These are phyloP conservation scores for Tachypleus tridentatus DNA, from an alignment of 1,140 invertebrate species.

Conservation along the genomic window DNA sequence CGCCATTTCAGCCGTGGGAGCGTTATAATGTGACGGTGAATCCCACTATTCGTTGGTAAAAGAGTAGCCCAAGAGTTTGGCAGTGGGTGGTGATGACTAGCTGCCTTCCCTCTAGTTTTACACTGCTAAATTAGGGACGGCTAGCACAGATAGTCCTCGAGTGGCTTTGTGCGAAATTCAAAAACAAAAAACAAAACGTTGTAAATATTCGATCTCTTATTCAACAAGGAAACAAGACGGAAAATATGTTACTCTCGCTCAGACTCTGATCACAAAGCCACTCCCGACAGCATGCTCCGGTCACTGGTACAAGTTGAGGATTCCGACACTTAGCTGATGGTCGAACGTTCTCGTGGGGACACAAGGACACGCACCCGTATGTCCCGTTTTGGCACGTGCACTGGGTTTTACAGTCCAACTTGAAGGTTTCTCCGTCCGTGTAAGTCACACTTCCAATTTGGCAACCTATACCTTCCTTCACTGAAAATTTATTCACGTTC, in stretches of 20 bases:
- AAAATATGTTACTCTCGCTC: conserved; percentile 9
- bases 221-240: no score
- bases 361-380: conserved; percentile 56
- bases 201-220: no score
- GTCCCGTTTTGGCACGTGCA: conserved; percentile 54
- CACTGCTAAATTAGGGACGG: no score
- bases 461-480: conserved; percentile 34
- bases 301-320: conserved; percentile 47
- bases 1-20: no score
- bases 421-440: conserved; percentile 50
- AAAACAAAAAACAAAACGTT: no score
- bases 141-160: no score
- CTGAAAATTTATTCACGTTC: conserved; percentile 17
- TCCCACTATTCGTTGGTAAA: no score
- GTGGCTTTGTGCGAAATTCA: no score
- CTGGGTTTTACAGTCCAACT: conserved; percentile 50
- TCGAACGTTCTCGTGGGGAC: conserved; percentile 52
- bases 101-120: no score
- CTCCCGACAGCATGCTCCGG: conserved; percentile 15
- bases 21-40: no score
- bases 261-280: conserved; percentile 18
- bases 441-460: conserved; percentile 46
- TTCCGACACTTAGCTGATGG: conserved; percentile 46
- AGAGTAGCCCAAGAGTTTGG: no score
- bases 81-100: no score